A percentile compares a stretch with the other conserved stretches of the same genome.
These are phyloP conservation scores for Epinephelus coioides DNA, from an alignment of 2,797 vertebrate genomes.

Conservation along the genomic window DNA sequence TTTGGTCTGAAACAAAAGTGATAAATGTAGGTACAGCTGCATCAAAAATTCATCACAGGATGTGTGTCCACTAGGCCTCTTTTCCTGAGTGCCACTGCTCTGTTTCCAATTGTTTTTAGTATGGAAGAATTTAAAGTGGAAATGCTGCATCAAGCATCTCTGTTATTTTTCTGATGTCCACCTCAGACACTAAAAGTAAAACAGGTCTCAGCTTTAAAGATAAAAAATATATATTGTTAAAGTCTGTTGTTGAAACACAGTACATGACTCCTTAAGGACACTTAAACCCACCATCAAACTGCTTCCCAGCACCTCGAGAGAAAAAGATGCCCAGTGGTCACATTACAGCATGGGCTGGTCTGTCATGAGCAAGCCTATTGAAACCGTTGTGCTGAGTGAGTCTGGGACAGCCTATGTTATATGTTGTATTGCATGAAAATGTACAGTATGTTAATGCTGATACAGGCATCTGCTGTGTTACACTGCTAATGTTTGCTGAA, in stretches of 20 bases:
- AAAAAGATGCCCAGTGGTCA: conserved; percentile 71
- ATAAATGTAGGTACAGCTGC: conserved; percentile 53
- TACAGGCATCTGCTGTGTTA: conserved; percentile 67
- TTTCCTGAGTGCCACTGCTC: conserved; percentile 45
- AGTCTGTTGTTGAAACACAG: conserved; percentile 26
- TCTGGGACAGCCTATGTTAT: conserved; percentile 58
- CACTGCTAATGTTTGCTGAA: conserved; percentile 65
- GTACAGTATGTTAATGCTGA: conserved; percentile 69
- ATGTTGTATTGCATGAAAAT: conserved; percentile 62
- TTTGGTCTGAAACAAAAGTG: conserved; percentile 46
- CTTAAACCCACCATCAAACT: conserved; percentile 23
- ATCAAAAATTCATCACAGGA: conserved; percentile 46
- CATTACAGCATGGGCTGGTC: conserved; percentile 32
- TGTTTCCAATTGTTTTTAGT: conserved; percentile 16
- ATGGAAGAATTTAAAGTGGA: conserved; percentile 12
- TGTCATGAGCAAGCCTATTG: conserved; percentile 51
- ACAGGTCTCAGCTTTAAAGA: conserved; percentile 30
- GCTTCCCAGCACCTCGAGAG: conserved; percentile 36
- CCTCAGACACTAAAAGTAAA: conserved; percentile 23
- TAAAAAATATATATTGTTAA: conserved; percentile 14
- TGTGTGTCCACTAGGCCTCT: conserved; percentile 64
- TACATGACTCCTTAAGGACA: conserved; percentile 4
- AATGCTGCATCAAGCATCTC: conserved; percentile 26
- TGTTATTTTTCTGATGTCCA: neutral
- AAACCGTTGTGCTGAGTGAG: conserved; percentile 49